Base-by-base conservation (phyloP, 2,888 invertebrate species). In the Drosophila stalkeri region DNA sequence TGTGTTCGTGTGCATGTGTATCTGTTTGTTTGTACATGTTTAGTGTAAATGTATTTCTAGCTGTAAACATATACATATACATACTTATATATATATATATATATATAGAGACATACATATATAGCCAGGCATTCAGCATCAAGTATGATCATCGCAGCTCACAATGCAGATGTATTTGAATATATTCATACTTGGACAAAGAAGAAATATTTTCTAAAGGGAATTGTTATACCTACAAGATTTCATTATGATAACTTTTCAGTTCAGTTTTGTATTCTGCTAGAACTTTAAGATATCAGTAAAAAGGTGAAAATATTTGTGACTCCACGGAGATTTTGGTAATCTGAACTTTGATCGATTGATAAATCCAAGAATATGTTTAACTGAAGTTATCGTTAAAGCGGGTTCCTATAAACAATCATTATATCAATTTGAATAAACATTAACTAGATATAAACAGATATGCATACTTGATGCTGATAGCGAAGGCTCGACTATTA, bases 1-100 rank as follows among this genome's bases (percentile, higher is more conserved):
- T 81, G 69, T 83, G 67, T 80, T 70, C 70, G 71, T 80, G 62
- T 75, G 75, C 61, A 65, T 63, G 47, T 61, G 68, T 77, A 51
- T 75, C 44, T 74, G 77, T 85, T 85, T 65, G 73, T 86, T 89
- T 86, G 82, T 85, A 89, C 60, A 87, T 89, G 85, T 89, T 84
- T 84, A 85, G 73, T 51, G 56, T 81, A 87, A 82, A 76, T 73
- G 82, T 85, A 71, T 54, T 65, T 76, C 51, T 81, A 88, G 71
- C 59, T 63, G 64, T 77, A 75, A 67, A 41, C 61, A 60, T 57
- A 57, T 47, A 60, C 23, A 65, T 62, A n/a, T 47, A 60, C 47
- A 62, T 14, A 12, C 41, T 59, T 51, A 57, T 9, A 63, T 27
- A 39, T 2, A 44, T 23, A 51, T 51, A 57, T 9, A 63, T 27